Evolutionary conservation across 2,113 vertebrate genomes (phyloP).

Genomic region (Xenotilapia flavipinnis): DNA sequence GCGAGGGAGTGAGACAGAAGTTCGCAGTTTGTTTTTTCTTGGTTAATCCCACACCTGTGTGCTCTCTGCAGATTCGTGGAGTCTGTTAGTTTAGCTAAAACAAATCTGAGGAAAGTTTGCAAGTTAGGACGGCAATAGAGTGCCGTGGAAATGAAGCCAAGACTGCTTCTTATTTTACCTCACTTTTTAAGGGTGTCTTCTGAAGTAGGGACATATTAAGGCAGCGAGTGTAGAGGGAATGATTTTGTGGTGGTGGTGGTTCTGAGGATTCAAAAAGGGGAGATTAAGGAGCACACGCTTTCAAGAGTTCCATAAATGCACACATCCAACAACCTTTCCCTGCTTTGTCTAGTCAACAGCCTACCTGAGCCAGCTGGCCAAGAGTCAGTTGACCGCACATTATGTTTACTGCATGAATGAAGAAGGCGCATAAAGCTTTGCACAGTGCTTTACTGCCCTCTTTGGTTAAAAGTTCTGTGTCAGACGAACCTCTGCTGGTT

Average conservation of each 20-base stretch:
- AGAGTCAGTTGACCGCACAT: not conserved
- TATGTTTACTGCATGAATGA: not conserved
- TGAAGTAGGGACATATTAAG: not conserved
- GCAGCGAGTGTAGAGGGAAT: not conserved
- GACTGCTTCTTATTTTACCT: not conserved
- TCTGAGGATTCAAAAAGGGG: not conserved
- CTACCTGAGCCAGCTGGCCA: not conserved
- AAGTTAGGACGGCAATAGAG: not conserved
- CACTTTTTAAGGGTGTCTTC: not conserved
- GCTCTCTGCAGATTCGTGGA: not conserved
- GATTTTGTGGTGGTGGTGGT: not conserved
- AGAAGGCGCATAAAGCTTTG: not conserved
- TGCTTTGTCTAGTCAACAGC: not conserved
- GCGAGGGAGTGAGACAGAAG: not conserved
- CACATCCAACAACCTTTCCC: not conserved
- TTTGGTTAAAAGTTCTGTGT: not conserved
- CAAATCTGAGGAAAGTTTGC: not conserved
- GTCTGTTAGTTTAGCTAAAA: not conserved
- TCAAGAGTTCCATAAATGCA: not conserved
- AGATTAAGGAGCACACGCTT: not conserved
- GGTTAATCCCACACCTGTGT: not conserved
- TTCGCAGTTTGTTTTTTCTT: not conserved
- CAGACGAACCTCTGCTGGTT: not conserved
- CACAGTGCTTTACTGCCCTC: not conserved
- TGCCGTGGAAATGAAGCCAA: not conserved